Conservation (phyloP, 2,797 vertebrate species). For the Syngnathus acus region DNA sequence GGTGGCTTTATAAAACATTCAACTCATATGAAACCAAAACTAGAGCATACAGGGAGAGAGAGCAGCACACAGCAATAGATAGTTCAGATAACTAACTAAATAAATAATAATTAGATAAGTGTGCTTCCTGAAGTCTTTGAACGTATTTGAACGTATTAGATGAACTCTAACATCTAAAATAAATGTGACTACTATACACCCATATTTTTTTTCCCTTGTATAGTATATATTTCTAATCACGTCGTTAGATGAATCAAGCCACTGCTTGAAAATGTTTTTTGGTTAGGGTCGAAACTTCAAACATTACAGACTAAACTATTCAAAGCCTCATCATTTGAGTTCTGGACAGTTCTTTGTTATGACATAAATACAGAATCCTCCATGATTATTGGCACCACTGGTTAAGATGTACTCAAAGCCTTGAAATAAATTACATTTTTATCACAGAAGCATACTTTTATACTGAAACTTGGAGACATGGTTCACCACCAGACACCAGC, state of each 20-base stretch:
- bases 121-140: not conserved
- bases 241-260: not conserved
- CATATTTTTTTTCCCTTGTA: not conserved
- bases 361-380: not conserved
- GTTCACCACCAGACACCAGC: no score
- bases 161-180: not conserved
- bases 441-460: no score
- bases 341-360: not conserved
- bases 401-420: no score
- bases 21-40: slow-evolving; percentile 40
- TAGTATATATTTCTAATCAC: not conserved
- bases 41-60: slow-evolving; percentile 10
- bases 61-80: no score
- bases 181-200: not conserved
- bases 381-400: no score
- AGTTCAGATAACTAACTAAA: no score
- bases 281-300: not conserved
- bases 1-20: slow-evolving; percentile 33
- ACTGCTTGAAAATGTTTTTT: not conserved
- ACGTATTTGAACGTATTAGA: not conserved
- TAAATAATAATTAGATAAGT: not conserved
- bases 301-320: not conserved
- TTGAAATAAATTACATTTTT: no score
- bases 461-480: no score
- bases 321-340: not conserved